Evolutionary conservation across 1,140 invertebrate genomes (phyloP), one percentile per base, ranked within the genome.

Genomic region (Drosophila obscura): DNA sequence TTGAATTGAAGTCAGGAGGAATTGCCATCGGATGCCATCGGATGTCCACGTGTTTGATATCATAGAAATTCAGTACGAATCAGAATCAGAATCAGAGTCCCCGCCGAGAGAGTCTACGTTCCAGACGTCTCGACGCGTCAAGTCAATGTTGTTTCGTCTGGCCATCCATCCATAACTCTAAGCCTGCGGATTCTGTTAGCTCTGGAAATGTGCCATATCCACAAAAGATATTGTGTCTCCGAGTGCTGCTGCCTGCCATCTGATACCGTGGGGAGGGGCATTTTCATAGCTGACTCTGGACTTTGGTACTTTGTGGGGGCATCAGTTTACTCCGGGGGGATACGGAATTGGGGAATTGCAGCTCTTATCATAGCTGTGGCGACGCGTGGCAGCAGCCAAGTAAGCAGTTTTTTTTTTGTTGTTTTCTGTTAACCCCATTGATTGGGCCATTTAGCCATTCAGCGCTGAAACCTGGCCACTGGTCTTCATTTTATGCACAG

Each of bases 371-470:
- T 46, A 53, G 53, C 39, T 13, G 46, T 16, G 31, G 39, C 59
- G 80, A 43, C 80, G 80, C 80, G 80, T 83, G 80, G 80, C 80
- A 69, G 13, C 49, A 41, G 74, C 68, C 61, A 58, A 79, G 58
- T 76, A 77, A 51, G 66, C 58, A 63, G 22, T 74, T 65, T 80
- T 71, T 45, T 13, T 24, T 16, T n/a, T 19, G 0, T 5, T 22
- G 7, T 45, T 4, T 57, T 19, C 22, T 24, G 11, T 41, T 39
- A 62, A 31, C 56, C 35, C 24, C 53, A 72, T 62, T 31, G 43
- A 52, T 51, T 60, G 31, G 3, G 65, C 22, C 45, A 69, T 61
- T 45, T 3, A 24, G 65, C 22, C 45, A 69, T 61, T 45, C 4
- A 24, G 35, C 35, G 3, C 57, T 35, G 8, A 51, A 59, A 41